Percentiles rank a stretch among this genome's conserved stretches.
These are phyloP conservation scores for Petrophora chlorosata DNA, from an alignment of 2,888 invertebrate species.

Conservation along the genomic window DNA sequence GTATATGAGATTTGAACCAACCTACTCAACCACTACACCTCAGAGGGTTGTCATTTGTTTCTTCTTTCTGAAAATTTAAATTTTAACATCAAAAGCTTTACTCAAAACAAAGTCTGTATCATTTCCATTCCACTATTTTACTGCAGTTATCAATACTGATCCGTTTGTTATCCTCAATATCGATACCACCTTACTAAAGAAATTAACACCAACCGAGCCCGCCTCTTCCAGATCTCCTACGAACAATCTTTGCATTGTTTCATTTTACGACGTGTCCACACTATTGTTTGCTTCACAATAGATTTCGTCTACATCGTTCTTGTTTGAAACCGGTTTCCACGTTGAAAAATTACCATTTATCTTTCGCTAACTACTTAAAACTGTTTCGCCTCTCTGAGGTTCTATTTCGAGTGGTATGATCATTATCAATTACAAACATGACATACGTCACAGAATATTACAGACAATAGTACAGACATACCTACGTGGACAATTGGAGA, in stretches of 20 bases:
- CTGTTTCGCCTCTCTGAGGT: conserved; percentile 35
- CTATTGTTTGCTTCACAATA: conserved; percentile 68
- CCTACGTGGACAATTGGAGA: no score
- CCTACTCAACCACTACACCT: no score
- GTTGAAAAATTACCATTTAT: conserved; percentile 53
- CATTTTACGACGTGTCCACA: conserved; percentile 68
- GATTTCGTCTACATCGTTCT: conserved; percentile 61
- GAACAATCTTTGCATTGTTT: conserved; percentile 63
- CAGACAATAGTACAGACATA: no score
- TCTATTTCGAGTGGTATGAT: conserved; percentile 36
- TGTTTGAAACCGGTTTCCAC: conserved; percentile 56
- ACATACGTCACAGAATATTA: no score
- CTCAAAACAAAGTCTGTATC: no score
- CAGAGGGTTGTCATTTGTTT: no score
- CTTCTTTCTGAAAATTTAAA: no score
- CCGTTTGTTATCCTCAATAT: conserved; percentile 20
- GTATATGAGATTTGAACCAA: no score
- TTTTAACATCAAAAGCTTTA: no score
- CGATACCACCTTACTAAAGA: conserved; percentile 16
- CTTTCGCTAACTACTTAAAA: conserved; percentile 41
- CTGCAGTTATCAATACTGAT: conserved; percentile 14
- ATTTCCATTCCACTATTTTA: no score
- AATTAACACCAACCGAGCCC: conserved; percentile 33
- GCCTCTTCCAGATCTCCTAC: conserved; percentile 51
- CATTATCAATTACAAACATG: no score